Percentiles rank a stretch among this genome's conserved stretches.
phyloP scores from a whole-genome alignment of 2,797 vertebrate species.

The Chlorospingus semifuscus region DNA sequence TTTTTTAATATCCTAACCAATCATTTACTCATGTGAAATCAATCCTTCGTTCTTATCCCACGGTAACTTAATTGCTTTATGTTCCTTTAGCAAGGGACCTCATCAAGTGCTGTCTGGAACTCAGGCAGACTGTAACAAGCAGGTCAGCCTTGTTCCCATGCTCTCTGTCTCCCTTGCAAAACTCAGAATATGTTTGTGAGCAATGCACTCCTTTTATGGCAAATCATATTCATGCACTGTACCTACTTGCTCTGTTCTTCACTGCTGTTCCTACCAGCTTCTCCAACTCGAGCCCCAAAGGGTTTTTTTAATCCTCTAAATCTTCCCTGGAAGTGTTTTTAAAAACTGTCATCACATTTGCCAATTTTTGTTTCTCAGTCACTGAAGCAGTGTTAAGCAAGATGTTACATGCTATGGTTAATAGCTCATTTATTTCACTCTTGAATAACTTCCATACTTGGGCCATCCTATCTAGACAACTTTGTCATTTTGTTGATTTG shows the following conservation, averaged over 20 bases:
- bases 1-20: background rate
- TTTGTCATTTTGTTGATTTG: slow-evolving; percentile 6
- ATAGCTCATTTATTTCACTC: slow-evolving; percentile 36
- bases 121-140: background rate
- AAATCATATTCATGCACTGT: background rate
- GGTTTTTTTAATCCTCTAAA: slow-evolving; percentile 16
- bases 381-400: slow-evolving; percentile 32
- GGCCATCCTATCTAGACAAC: background rate
- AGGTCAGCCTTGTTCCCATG: slow-evolving; percentile 37
- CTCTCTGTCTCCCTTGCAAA: background rate
- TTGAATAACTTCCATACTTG: background rate
- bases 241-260: background rate
- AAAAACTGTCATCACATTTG: slow-evolving; percentile 25
- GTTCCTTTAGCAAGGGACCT: background rate
- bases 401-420: slow-evolving; percentile 34
- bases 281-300: background rate
- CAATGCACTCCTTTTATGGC: background rate
- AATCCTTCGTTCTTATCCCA: background rate
- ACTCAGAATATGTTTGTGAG: background rate
- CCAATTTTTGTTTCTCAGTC: slow-evolving; percentile 21
- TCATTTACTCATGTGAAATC: background rate
- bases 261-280: slow-evolving; percentile 10
- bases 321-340: slow-evolving; percentile 42
- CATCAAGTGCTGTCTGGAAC: background rate
- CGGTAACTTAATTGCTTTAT: background rate